Evolutionary conservation across 35 echinoderm and acorn worm species (phyloP), one percentile per base, ranked within the genome.

Genomic region (Patiria miniata): DNA sequence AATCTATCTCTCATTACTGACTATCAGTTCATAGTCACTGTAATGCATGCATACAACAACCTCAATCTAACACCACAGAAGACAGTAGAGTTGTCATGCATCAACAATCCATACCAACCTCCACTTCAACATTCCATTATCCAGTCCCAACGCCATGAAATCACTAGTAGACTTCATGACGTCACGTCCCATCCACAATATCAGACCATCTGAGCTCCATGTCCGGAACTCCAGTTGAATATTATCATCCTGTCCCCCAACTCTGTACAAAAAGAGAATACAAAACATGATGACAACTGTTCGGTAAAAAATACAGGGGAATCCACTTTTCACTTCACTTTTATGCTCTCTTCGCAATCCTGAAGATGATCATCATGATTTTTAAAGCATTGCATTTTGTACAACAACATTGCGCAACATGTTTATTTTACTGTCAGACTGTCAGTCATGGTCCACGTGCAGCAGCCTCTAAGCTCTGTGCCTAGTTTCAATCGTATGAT

Each of bases 181-280:
- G 32, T 51, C 82, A 37, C 94, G 89, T 51, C 96, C 96, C 21
- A 86, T 81, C 96, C 91, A 98, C 16, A 94, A 39, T 9, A 98
- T 79, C n/a, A 98, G 57, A 54, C 96, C 96, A 80, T 94, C 90
- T 5, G 87, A 78, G 28, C 65, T 56, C 36, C 55, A 58, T 50
- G 89, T 87, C 39, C 82, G 52, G 78, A 98, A 87, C 36, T 94
- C 83, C 19, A 98, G 58, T n/a, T 39, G 36, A 8, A 98, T 17
- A 39, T 91, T 77, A 19, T 86, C 94, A 15, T 80, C 33, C 21
- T 73, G 61, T 5, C 96, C 96, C 23, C 83, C 83, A 30, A 98
- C 77, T 83, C 96, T 98, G 83, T 52, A 56, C 36, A 73, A 2
- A 82, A 26, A n/a, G n/a, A n/a, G n/a, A n/a, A n/a, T n/a, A 78